These are phyloP conservation scores for Calidris pugnax DNA, from an alignment of 2,113 vertebrate genomes.

Conservation along the genomic window DNA sequence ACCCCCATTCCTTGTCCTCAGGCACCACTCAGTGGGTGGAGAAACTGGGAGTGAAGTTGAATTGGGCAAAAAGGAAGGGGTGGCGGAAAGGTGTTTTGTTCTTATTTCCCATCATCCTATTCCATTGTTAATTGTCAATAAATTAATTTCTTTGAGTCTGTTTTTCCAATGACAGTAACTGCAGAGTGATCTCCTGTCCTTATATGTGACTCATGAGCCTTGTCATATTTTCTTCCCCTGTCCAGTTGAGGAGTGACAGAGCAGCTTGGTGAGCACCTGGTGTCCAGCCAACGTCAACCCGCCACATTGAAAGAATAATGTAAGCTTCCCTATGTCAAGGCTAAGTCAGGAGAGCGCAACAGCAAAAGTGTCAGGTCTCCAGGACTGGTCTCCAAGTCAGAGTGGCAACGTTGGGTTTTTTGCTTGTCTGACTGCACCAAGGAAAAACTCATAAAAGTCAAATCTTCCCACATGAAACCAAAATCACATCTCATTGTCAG, in stretches of 20 bases:
- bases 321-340: neutral
- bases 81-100: neutral
- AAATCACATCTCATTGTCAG: neutral
- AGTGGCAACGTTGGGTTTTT: neutral
- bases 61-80: neutral
- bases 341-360: neutral
- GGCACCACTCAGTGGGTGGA: accelerated
- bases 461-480: neutral
- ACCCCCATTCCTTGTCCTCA: accelerated
- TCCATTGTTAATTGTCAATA: neutral
- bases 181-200: neutral
- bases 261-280: neutral
- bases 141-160: neutral
- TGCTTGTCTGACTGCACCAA: neutral
- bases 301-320: neutral
- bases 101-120: neutral
- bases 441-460: neutral
- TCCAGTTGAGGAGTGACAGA: neutral
- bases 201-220: accelerated
- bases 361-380: neutral
- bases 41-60: neutral
- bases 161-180: neutral
- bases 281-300: neutral
- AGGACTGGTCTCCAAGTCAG: neutral
- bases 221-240: accelerated